Percentiles rank a stretch among this genome's conserved stretches.
These are phyloP conservation scores for Carcinoscorpius rotundicauda DNA, from an alignment of 1,140 invertebrate genomes.

Conservation along the genomic window DNA sequence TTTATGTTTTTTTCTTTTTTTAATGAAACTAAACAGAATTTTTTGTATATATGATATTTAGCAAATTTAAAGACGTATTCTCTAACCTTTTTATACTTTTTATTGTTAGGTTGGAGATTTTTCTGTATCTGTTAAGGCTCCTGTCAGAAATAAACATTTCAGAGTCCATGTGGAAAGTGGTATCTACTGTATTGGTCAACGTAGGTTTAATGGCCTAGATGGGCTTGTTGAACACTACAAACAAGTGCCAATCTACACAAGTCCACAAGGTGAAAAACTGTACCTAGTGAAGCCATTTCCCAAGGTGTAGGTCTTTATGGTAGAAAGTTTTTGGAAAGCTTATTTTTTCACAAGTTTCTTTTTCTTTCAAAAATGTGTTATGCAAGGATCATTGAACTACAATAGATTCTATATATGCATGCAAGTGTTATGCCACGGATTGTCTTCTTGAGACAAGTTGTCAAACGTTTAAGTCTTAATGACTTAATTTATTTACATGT, in stretches of 20 bases:
- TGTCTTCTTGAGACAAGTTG: too few relatives aligned
- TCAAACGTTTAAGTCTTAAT: too few relatives aligned
- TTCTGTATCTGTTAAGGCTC: constrained; percentile 95
- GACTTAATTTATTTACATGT: too few relatives aligned
- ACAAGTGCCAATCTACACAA: constrained; percentile 94
- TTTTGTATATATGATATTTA: constrained; percentile 5
- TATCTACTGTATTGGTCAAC: constrained; percentile 92
- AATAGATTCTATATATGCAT: too few relatives aligned
- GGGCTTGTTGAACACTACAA: constrained; percentile 98
- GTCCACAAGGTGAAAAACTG: constrained; percentile 85
- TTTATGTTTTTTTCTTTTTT: constrained; percentile 8
- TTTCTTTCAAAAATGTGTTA: too few relatives aligned
- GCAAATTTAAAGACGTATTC: constrained; percentile 2
- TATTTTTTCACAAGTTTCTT: too few relatives aligned
- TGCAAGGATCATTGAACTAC: too few relatives aligned
- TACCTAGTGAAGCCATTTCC: constrained; percentile 70
- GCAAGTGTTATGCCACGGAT: too few relatives aligned
- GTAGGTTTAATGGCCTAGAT: constrained; percentile 90
- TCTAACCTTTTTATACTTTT: constrained; percentile 17
- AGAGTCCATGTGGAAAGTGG: constrained; percentile 90
- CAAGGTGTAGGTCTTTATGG: too few relatives aligned
- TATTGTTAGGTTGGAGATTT: constrained; percentile 83
- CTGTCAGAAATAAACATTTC: constrained; percentile 97
- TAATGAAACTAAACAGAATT: background rate
- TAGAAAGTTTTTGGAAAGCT: too few relatives aligned